Evolutionary conservation across 2,888 invertebrate genomes (phyloP), one percentile per base, ranked within the genome.

Genomic region (Andrena praecox): DNA sequence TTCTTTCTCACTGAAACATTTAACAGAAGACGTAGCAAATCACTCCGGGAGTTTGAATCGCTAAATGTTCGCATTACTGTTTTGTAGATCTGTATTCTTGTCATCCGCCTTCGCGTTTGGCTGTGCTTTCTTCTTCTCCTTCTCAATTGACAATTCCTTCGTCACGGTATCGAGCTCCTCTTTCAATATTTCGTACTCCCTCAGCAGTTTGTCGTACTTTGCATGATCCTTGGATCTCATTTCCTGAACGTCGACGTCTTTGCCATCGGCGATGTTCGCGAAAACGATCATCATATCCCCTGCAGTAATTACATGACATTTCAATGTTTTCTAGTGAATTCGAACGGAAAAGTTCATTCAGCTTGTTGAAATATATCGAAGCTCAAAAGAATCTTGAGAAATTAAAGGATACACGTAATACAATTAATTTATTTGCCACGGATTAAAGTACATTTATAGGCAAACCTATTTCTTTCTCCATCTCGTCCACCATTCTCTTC

Each of bases 381-480:
- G 31, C 20, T 68, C 6, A 33, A 24, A 67, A 67, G 6, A n/a
- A 54, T 42, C 2, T 48, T 31, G 10, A 8, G n/a, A 42, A 12
- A 42, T 42, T 42, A 42, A 42, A 42, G 16, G 42, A 16, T 42
- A 42, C 42, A 3, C 5, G 1, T 42, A 42, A 42, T 16, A 16
- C 5, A 16, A 42, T 42, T 42, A 42, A 42, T 42, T 1, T 4
- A 12, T 42, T 52, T 52, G 7, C 8, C 6, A 52, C 20, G 52
- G 16, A 20, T 52, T 52, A 20, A 52, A 52, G 20, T 2, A 20
- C 31, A 1, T 56, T 71, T 50, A 24, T 54, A 67, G 31, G 24
- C 75, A 20, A 94, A 96, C 97, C 96, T 86, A 98, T 97, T 95
- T 99, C 98, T 91, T 96, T 97, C 94, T 98, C 98, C 87, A 98